Evolutionary conservation across 2,888 invertebrate species (phyloP).

Genomic region (Pandemis heparana): DNA sequence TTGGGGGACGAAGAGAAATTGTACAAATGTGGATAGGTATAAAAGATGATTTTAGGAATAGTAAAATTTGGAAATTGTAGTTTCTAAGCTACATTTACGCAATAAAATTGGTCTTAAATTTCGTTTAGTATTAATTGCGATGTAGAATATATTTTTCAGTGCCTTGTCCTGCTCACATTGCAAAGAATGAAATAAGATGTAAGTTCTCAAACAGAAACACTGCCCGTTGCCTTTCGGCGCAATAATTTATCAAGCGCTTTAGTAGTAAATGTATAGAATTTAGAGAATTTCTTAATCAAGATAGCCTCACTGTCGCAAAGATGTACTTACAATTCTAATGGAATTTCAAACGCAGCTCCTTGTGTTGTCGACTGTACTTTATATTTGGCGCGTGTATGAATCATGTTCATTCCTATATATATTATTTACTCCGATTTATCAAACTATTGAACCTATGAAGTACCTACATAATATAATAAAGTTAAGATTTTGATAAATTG

Average conservation of each 20-base stretch:
- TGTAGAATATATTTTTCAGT: slow-evolving; percentile 49
- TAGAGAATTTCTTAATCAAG: slow-evolving; percentile 2
- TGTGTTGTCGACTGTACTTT: slow-evolving; percentile 8
- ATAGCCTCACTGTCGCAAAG: background rate
- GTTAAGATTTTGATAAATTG: slow-evolving; percentile 30
- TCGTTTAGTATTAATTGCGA: background rate
- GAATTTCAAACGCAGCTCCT: background rate
- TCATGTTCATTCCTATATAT: slow-evolving; percentile 39
- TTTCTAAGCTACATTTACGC: background rate
- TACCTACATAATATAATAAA: slow-evolving; percentile 34
- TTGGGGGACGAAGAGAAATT: too few relatives aligned
- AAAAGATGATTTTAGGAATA: too few relatives aligned
- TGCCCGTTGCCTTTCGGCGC: slow-evolving; percentile 48
- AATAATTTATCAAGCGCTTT: slow-evolving; percentile 22
- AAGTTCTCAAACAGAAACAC: slow-evolving; percentile 21
- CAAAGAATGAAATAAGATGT: slow-evolving; percentile 7
- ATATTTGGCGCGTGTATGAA: slow-evolving; percentile 13
- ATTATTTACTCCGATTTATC: slow-evolving; percentile 29
- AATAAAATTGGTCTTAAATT: background rate
- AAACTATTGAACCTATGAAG: slow-evolving; percentile 34
- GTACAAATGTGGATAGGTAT: too few relatives aligned
- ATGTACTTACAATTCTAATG: background rate
- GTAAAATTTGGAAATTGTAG: too few relatives aligned
- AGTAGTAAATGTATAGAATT: slow-evolving; percentile 14
- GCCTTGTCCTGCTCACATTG: slow-evolving; percentile 51